Conservation (phyloP, 2,113 vertebrate species). For the Cyprinodon brontotheroides region DNA sequence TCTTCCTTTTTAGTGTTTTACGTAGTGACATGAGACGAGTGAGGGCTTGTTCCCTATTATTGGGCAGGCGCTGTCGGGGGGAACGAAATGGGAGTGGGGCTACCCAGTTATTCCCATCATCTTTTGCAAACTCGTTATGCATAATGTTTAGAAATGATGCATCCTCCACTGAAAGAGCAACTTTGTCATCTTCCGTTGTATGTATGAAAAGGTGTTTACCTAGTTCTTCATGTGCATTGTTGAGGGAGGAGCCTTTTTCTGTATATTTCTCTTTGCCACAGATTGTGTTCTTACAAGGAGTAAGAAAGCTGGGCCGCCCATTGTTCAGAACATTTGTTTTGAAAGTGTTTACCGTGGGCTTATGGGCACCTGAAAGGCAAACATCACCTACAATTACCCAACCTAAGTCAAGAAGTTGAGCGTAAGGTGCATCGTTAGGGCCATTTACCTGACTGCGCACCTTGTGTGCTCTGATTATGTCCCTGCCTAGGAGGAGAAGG, state of each 20-base stretch:
- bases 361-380: conserved; percentile 21
- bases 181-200: neutral
- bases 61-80: neutral
- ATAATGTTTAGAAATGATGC: neutral
- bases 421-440: conserved; percentile 1
- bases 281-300: conserved; percentile 5
- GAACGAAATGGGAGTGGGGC: neutral
- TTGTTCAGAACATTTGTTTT: conserved; percentile 10
- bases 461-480: no score
- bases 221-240: neutral
- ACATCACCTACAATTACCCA: conserved; percentile 22
- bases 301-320: conserved; percentile 3
- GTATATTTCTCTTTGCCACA: conserved; percentile 6
- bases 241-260: neutral
- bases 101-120: neutral
- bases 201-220: neutral
- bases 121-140: neutral
- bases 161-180: neutral
- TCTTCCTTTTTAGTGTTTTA: neutral
- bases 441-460: neutral
- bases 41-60: neutral
- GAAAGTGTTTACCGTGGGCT: conserved; percentile 5
- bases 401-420: conserved; percentile 11
- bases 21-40: neutral
- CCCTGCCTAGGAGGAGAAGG: no score